Evolutionary conservation across 2,888 invertebrate species (phyloP).

Genomic region (Hydrotaea diabolus): DNA sequence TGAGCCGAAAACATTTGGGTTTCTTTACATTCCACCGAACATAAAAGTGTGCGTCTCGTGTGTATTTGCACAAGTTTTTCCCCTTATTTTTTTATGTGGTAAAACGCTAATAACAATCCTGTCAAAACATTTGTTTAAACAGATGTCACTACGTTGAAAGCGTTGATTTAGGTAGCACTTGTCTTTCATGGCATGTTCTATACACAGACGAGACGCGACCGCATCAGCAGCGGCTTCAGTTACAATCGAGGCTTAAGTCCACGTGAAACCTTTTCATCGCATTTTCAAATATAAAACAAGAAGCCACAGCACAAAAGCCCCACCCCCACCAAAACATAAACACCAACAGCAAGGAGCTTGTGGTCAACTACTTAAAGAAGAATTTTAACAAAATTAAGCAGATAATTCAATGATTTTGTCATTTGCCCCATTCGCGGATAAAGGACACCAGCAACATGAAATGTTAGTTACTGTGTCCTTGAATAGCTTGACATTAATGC

Average conservation of each 20-base stretch:
- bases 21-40: too few species aligned
- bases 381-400: constrained; percentile 55
- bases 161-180: constrained; percentile 21
- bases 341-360: constrained; percentile 34
- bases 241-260: constrained; percentile 29
- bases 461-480: not conserved
- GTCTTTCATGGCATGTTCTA: not conserved
- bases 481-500: not conserved
- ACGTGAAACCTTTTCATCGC: constrained; percentile 33
- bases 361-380: constrained; percentile 51
- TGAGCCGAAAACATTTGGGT: too few species aligned
- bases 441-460: not conserved
- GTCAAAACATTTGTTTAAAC: constrained; percentile 52
- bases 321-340: too few species aligned
- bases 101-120: constrained; percentile 36
- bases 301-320: not conserved
- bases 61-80: not conserved
- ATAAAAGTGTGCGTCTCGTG: not conserved
- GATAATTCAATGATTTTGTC: constrained; percentile 57
- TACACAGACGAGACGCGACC: not conserved
- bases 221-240: not conserved
- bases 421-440: constrained; percentile 15
- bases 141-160: constrained; percentile 38
- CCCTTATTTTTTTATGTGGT: not conserved
- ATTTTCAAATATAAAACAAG: not conserved